Evolutionary conservation across 2,113 vertebrate genomes (phyloP).

Genomic region (Spermophilus dauricus): DNA sequence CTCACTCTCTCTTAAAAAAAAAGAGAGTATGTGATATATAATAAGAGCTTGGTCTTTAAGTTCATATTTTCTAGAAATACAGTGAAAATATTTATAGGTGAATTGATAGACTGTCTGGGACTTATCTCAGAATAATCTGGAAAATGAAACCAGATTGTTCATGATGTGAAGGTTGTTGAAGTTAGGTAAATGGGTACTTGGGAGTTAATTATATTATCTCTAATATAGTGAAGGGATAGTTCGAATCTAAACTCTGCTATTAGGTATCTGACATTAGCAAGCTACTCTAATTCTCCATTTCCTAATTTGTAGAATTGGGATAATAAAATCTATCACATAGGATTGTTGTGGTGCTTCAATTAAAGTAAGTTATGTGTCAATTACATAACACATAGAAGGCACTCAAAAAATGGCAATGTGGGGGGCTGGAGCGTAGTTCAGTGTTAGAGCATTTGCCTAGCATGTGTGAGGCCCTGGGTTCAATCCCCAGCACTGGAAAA

Average conservation of each 20-base stretch:
- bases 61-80: neutral
- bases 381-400: neutral
- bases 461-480: neutral
- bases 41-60: neutral
- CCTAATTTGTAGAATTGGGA: slow-evolving; percentile 26
- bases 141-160: neutral
- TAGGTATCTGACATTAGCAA: slow-evolving; percentile 8
- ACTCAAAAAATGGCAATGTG: neutral
- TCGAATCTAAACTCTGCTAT: slow-evolving; percentile 31
- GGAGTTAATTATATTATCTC: neutral
- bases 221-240: neutral
- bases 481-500: neutral
- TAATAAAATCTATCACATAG: slow-evolving; percentile 3
- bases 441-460: neutral
- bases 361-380: neutral
- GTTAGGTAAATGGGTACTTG: neutral
- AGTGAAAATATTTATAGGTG: slow-evolving; percentile 18
- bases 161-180: neutral
- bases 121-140: slow-evolving; percentile 27
- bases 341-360: neutral
- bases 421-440: neutral
- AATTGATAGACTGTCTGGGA: neutral
- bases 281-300: slow-evolving; percentile 1
- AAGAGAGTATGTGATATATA: neutral
- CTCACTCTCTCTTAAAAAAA: no score